Base-by-base conservation (phyloP, 2,888 invertebrate species). In the Leptopterna dolabrata region DNA sequence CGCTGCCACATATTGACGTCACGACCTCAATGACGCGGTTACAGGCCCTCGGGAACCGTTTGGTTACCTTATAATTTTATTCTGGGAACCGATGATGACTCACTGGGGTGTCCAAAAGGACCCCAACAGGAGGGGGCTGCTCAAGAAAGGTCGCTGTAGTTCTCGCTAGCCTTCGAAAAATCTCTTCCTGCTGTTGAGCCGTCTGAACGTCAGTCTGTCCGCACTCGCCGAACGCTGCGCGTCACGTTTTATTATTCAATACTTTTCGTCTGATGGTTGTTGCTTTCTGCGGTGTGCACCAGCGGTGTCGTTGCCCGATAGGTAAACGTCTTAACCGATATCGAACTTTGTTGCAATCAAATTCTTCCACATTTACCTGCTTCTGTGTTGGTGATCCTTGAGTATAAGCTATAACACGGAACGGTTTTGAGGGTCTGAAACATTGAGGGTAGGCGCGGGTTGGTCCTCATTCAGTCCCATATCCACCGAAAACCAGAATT, bases 231-330 rank as follows among this genome's bases (percentile, higher is more conserved):
- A 19, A n/a, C 9, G 19, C 19, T 24, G 6, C 63, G 63, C 63
- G 63, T 63, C 63, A 0, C 63, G 4, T 6, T 55, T 9, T 16
- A 19, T 24, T 2, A 4, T 36, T 36, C 36, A 36, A 36, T 36
- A n/a, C n/a, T 7, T 36, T 36, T 7, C 63, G 24, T 81, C 36
- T 73, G 85, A 87, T 87, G 87, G 87, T 87, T 45, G 87, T 87
- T n/a, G 87, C 87, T 16, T 87, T 87, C 43, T 87, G 87, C 29
- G 82, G 82, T 24, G 13, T 87, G 7, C 87, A 87, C 71, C 24
- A 19, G 36, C 41, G 36, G 1, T 87, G 87, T 55, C 16, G 41
- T 45, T 87, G 82, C 82, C 24, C 73, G 13, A 29, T 30, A 30
- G 87, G 87, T 83, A 81, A n/a, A 16, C n/a, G 3, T 14, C 19